phyloP scores from a whole-genome alignment of 2,113 vertebrate genomes.

The Puntigrus tetrazona region DNA sequence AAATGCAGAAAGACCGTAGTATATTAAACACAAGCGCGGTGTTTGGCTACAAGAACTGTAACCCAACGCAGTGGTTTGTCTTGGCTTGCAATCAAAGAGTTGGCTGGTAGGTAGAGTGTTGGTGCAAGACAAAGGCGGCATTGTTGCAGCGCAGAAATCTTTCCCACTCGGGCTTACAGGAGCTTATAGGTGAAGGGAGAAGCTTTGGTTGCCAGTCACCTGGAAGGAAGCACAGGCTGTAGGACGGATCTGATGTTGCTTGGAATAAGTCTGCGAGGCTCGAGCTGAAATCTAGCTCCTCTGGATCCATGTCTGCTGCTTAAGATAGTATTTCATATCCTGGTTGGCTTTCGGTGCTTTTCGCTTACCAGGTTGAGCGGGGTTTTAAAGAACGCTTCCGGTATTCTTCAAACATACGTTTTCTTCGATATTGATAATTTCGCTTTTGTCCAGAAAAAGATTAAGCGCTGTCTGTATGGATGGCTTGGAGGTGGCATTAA shows the following conservation, averaged over 20 bases:
- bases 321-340: slow-evolving; percentile 36
- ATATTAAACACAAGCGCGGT: slow-evolving; percentile 86
- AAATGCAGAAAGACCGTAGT: slow-evolving; percentile 79
- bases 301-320: slow-evolving; percentile 20
- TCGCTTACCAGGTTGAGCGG: background rate
- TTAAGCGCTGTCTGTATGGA: background rate
- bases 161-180: slow-evolving; percentile 69
- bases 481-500: slow-evolving; percentile 48
- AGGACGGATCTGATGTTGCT: slow-evolving; percentile 37
- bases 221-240: slow-evolving; percentile 62
- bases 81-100: slow-evolving; percentile 85
- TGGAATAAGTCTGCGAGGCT: slow-evolving; percentile 31
- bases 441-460: background rate
- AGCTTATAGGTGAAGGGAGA: slow-evolving; percentile 64
- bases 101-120: slow-evolving; percentile 79
- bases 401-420: background rate
- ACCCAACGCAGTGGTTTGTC: slow-evolving; percentile 84
- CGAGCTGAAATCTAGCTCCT: background rate
- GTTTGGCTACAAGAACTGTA: slow-evolving; percentile 85
- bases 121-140: slow-evolving; percentile 81
- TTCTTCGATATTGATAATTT: no score
- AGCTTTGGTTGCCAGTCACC: slow-evolving; percentile 72
- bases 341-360: slow-evolving; percentile 13
- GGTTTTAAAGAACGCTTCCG: slow-evolving; percentile 19
- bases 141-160: slow-evolving; percentile 80